A percentile compares a stretch with the other conserved stretches of the same genome.
Evolutionary conservation across 2,888 invertebrate species (phyloP).

Genomic region (Plebejus melissa): DNA sequence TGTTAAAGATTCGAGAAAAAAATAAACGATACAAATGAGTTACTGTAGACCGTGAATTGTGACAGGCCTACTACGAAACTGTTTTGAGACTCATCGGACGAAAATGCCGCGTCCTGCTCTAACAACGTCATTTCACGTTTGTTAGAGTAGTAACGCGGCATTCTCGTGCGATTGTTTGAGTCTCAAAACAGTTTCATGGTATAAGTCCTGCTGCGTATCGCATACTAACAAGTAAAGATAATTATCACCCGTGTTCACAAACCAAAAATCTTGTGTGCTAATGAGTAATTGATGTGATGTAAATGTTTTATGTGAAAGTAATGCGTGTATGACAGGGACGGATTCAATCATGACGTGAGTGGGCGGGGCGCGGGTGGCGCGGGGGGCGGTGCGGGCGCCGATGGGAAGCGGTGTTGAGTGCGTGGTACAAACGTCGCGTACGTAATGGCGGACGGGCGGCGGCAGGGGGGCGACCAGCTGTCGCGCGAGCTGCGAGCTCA

Average conservation of each 20-base stretch:
- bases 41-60: background rate
- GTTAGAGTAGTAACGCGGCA: no score
- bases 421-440: slow-evolving; percentile 78
- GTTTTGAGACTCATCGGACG: no score
- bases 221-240: background rate
- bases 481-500: slow-evolving; percentile 80
- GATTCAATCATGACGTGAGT: slow-evolving; percentile 28
- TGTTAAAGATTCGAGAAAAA: background rate
- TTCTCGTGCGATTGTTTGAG: no score
- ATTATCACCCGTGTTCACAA: background rate
- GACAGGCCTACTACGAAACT: background rate
- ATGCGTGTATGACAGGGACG: slow-evolving; percentile 19
- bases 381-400: slow-evolving; percentile 51
- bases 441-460: slow-evolving; percentile 72
- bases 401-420: slow-evolving; percentile 76
- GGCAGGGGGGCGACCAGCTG: slow-evolving; percentile 80
- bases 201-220: background rate
- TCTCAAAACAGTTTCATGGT: no score
- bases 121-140: no score
- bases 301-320: background rate
- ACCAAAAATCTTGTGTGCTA: background rate
- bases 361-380: slow-evolving; percentile 29
- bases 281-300: background rate
- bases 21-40: background rate
- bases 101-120: no score